A percentile compares a stretch with the other conserved stretches of the same genome.
Conservation (phyloP, 2,113 vertebrate species). For the Laticauda laticaudata region DNA sequence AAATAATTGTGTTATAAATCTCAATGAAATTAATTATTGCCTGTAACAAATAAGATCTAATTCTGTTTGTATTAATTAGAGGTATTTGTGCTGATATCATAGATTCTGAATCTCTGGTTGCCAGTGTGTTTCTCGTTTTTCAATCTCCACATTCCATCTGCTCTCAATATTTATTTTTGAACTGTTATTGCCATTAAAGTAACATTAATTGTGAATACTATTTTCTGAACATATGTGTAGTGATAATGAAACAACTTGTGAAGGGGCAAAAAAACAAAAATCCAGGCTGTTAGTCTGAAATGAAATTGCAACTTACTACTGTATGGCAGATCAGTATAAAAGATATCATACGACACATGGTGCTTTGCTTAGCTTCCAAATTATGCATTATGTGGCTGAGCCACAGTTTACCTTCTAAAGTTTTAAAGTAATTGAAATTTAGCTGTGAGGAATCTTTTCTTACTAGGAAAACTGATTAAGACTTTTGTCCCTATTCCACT, state of each 20-base stretch:
- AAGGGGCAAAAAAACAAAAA: not conserved
- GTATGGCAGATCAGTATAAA: rapidly evolving
- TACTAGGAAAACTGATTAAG: not conserved
- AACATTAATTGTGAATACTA: not conserved
- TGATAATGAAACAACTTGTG: not conserved
- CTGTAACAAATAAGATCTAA: not conserved
- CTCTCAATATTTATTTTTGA: not conserved
- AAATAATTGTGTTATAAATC: not conserved
- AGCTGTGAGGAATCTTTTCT: not conserved
- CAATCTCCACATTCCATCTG: rapidly evolving
- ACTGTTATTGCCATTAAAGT: not conserved
- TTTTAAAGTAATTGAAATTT: not conserved
- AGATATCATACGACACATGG: not conserved
- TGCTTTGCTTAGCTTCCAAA: not conserved
- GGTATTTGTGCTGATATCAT: not conserved
- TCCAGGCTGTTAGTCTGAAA: not conserved
- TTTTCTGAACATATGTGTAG: not conserved
- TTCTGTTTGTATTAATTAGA: not conserved
- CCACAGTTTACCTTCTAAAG: not conserved
- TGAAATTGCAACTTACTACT: not conserved
- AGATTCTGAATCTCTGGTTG: not conserved
- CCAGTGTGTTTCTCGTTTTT: not conserved
- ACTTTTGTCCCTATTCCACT: not conserved
- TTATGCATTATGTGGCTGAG: not conserved
- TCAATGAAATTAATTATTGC: not conserved